Percentiles rank a stretch among this genome's conserved stretches.
phyloP scores from a whole-genome alignment of 2,888 invertebrate genomes.

The Antitype chi region DNA sequence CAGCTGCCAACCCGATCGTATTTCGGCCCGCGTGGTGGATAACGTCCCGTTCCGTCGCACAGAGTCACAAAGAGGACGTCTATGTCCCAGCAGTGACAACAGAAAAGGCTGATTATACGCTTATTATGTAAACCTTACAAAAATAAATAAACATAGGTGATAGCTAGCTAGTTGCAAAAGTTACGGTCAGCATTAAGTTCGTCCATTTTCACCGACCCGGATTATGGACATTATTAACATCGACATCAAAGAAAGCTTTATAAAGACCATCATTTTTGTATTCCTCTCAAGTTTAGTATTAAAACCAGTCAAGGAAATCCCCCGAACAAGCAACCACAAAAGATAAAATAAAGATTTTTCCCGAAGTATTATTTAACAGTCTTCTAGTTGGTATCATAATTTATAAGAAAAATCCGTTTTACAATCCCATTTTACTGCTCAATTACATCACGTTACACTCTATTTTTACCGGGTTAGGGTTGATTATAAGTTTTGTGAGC shows the following conservation, averaged over 20 bases:
- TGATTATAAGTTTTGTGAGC: slow-evolving; percentile 12
- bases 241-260: slow-evolving; percentile 20
- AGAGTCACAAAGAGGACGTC: too few relatives aligned
- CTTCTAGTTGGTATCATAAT: slow-evolving; percentile 67
- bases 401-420: slow-evolving; percentile 65
- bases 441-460: slow-evolving; percentile 9
- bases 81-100: too few relatives aligned
- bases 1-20: too few relatives aligned
- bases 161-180: background rate
- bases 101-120: too few relatives aligned
- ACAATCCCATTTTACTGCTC: slow-evolving; percentile 23
- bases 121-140: too few relatives aligned
- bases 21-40: too few relatives aligned
- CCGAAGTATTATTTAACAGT: slow-evolving; percentile 64
- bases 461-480: slow-evolving; percentile 24
- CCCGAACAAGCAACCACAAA: slow-evolving; percentile 43
- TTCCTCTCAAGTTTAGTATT: slow-evolving; percentile 33
- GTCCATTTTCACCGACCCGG: background rate
- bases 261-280: slow-evolving; percentile 4
- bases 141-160: background rate
- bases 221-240: background rate
- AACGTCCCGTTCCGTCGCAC: too few relatives aligned
- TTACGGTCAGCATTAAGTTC: background rate
- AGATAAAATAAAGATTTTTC: slow-evolving; percentile 53
- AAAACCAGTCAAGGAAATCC: slow-evolving; percentile 44